Evolutionary conservation across 1,140 invertebrate species (phyloP), one percentile per base, ranked within the genome.

Genomic region (Euwallacea fornicatus): DNA sequence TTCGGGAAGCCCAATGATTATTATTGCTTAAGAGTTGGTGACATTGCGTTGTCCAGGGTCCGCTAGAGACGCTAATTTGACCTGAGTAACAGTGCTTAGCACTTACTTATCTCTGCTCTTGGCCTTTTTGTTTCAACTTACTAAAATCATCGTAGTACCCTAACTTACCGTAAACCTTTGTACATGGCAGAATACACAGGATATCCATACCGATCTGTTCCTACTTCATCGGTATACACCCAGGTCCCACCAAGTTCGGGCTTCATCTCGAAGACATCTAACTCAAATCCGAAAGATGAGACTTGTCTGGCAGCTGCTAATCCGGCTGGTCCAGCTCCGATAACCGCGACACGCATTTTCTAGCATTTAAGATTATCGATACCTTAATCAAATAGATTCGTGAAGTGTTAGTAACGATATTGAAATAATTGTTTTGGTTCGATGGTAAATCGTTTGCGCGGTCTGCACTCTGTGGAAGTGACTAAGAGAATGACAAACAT

Each of bases 111-210:
- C 21, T 33, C 21, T 33, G 21, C 1, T 2, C 21, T 33, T 33
- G 21, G 21, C 4, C 4, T 33, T 33, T 4, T 33, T 33, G 21
- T 4, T 33, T 33, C 21, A 33, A 33, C 4, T 33, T 33, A 33
- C 1, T 33, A 33, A 33, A 33, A 33, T 4, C 21, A 33, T 33
- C 21, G 4, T 4, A 33, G 21, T 33, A 33, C 21, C 21, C 21
- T 33, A 33, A 53, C 78, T 81, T 83, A 93, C 92, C 88, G 89
- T 10, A 95, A 82, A 76, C 89, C 89, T 79, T 90, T 87, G 79
- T 95, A 95, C 91, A 96, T 96, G 82, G 92, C 93, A 42, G 92
- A 91, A 79, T 95, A 93, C 54, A 96, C 88, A 2, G 93, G 91
- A 41, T 93, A 83, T 7, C 91, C 91, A 81, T 91, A 88, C 73